phyloP scores from a whole-genome alignment of 92 coral and sea anemone species.

The Virgularia gustaviana region DNA sequence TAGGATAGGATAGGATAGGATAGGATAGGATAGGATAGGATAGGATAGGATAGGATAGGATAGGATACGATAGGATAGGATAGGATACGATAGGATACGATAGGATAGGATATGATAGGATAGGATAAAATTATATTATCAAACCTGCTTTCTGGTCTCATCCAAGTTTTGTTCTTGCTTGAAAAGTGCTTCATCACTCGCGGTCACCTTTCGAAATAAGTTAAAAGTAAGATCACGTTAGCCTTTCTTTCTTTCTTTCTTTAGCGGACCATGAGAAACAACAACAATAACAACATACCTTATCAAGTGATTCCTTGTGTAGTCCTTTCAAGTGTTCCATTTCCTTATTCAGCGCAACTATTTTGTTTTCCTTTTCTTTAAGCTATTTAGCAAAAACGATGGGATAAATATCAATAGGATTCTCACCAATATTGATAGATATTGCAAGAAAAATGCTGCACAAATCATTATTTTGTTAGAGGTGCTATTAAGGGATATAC shows the following conservation, averaged over 20 bases:
- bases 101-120: background rate
- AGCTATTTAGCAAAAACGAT: conserved; percentile 49
- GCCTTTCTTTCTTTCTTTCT: background rate
- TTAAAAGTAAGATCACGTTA: background rate
- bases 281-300: conserved; percentile 45
- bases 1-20: background rate
- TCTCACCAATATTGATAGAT: background rate
- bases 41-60: background rate
- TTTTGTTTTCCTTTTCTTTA: conserved; percentile 71
- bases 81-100: background rate
- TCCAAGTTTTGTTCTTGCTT: conserved; percentile 69
- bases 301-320: conserved; percentile 62
- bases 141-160: conserved; percentile 73
- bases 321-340: conserved; percentile 65
- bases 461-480: no score
- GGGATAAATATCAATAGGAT: background rate
- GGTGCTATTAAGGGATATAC: no score
- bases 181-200: conserved; percentile 58
- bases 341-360: conserved; percentile 62
- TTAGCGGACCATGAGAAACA: background rate
- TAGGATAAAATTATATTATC: background rate
- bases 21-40: background rate
- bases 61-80: background rate
- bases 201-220: conserved; percentile 53
- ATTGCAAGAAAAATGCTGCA: background rate